Base-by-base conservation (phyloP, 1,140 invertebrate species). In the Trichonephila clavata region DNA sequence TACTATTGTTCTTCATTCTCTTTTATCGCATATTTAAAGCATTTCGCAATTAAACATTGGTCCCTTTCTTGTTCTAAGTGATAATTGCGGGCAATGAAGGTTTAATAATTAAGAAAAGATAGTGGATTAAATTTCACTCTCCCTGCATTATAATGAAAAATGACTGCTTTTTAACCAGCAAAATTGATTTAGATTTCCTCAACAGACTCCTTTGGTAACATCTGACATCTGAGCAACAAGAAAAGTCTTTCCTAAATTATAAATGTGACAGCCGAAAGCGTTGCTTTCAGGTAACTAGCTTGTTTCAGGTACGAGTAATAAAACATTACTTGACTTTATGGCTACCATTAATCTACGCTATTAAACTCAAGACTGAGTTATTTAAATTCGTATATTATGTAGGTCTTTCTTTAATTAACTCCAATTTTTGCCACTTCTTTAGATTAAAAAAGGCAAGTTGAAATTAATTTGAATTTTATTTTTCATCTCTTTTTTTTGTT, bases 221-320 rank as follows among this genome's bases (percentile, higher is more conserved):
- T 39, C 32, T 77, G 71, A 77, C 32, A 20, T 32, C 71, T 20
- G 10, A 32, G 71, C 18, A 77, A 32, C 32, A 68, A 68, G 10
- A 68, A 68, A 77, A 27, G 13, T 77, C 71, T 32, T 32, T 32
- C 32, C 71, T 77, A 77, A 77, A 77, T 77, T 77, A 77, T 77
- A 77, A 77, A 77, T 77, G 71, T 39, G 71, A 77, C 71, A 39
- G 16, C 71, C 71, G 32, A 27, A 39, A 39, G 71, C 71, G 24
- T 27, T 77, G 71, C 71, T 77, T 77, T 77, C 71, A 77, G 27
- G 71, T 77, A 77, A 77, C 32, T 77, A 77, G 32, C 71, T 32
- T 77, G 71, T 77, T 77, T 77, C 71, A 39, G 32, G 71, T 77
- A 39, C 27, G 71, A 77, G 71, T 39, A 77, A 77, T 77, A 77